phyloP scores from a whole-genome alignment of 1,140 invertebrate genomes.

The Aphis gossypii region DNA sequence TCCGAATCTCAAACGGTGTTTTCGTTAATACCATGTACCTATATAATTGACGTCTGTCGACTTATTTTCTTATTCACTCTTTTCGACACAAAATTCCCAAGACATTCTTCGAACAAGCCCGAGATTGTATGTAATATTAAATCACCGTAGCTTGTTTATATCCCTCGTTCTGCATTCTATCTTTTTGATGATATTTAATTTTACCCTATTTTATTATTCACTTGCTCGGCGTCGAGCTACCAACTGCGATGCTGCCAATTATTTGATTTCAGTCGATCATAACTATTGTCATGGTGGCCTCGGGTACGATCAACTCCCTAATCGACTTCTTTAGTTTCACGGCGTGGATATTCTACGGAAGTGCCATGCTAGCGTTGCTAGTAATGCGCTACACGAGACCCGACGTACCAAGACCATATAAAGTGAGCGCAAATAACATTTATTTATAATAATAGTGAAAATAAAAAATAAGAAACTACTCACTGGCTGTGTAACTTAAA shows the following conservation, averaged over 20 bases:
- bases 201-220: background rate
- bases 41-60: background rate
- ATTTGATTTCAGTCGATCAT: conserved; percentile 72
- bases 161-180: background rate
- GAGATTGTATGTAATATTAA: background rate
- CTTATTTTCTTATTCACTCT: conserved; percentile 1
- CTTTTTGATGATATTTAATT: background rate
- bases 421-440: conserved; percentile 68
- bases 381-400: conserved; percentile 88
- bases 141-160: background rate
- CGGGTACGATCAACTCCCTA: conserved; percentile 86
- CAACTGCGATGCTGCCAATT: background rate
- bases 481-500: background rate
- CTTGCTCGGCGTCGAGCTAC: background rate
- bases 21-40: background rate
- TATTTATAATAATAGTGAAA: background rate
- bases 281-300: conserved; percentile 82
- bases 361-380: conserved; percentile 85
- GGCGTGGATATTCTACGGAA: conserved; percentile 94
- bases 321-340: conserved; percentile 97
- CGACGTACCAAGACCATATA: conserved; percentile 85
- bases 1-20: background rate
- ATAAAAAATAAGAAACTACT: background rate
- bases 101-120: background rate
- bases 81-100: background rate